Evolutionary conservation across 2,888 invertebrate species (phyloP), one percentile per base, ranked within the genome.

Genomic region (Nemapogon koenigi): DNA sequence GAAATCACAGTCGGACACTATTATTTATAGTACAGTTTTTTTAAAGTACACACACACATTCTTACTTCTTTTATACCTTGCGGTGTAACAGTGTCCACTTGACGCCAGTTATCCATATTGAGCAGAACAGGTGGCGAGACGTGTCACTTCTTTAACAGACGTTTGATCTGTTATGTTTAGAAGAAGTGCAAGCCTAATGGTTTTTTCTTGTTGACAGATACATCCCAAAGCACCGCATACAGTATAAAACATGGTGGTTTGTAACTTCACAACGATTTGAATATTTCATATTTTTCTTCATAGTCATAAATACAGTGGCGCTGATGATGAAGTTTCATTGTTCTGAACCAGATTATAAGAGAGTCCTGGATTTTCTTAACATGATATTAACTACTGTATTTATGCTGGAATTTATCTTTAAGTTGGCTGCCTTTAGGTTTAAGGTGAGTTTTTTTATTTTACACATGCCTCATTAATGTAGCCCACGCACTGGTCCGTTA

Each of bases 181-280:
- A n/a, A n/a, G n/a, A n/a, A n/a, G n/a, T n/a, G n/a, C n/a, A n/a
- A n/a, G n/a, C n/a, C n/a, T n/a, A n/a, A n/a, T n/a, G n/a, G n/a
- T 7, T 8, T 29, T 22, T 8, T 11, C 29, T 41, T n/a, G 14
- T 31, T 46, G 48, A 1, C 49, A 79, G 99, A 47, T 99, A 99
- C 81, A 99, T 99, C 79, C 99, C 99, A 44, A 97, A 98, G 66
- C 96, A 96, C 67, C 88, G 96, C 41, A 90, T 97, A 60, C 97
- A 98, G 69, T 94, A 94, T 62, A 85, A 85, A 49, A 83, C 99
- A 4, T 99, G 99, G 99, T 98, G 97, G 97, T 95, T 99, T 60
- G 98, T 99, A 43, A 99, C 99, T 39, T 99, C 99, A 39, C 91
- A 94, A 59, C 91, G 94, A 3, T 99, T 99, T 68, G 99, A 99